phyloP scores from a whole-genome alignment of 2,797 vertebrate species.

The Arnoldichthys spilopterus region DNA sequence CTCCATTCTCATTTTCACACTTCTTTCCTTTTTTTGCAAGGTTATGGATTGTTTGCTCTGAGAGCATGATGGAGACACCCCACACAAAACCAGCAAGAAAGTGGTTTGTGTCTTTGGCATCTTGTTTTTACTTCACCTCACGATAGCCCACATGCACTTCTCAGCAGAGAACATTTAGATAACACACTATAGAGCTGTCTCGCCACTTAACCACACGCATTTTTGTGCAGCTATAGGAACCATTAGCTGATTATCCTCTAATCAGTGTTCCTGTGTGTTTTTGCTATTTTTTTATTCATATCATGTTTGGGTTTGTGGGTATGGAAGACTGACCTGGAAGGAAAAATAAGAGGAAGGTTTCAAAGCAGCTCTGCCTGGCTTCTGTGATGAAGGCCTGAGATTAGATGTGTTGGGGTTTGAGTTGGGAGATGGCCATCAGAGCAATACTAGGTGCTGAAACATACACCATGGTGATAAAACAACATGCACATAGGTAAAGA shows the following conservation, averaged over 20 bases:
- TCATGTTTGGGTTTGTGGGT: conserved; percentile 53
- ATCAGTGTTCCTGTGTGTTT: conserved; percentile 27
- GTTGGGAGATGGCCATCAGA: conserved; percentile 56
- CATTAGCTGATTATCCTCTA: conserved; percentile 29
- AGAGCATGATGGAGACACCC: conserved; percentile 11
- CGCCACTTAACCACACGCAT: background rate
- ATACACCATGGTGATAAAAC: conserved; percentile 25
- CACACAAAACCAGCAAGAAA: conserved; percentile 39
- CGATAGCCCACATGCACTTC: conserved; percentile 8
- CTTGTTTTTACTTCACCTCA: conserved; percentile 22
- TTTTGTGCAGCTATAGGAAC: conserved; percentile 20
- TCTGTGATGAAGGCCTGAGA: conserved; percentile 67
- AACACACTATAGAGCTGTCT: conserved; percentile 6
- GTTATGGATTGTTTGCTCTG: conserved; percentile 34
- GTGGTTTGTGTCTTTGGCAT: conserved; percentile 20
- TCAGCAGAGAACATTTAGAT: conserved; percentile 10
- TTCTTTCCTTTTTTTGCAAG: background rate
- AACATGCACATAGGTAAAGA: conserved; percentile 21
- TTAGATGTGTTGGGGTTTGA: conserved; percentile 52
- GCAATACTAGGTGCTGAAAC: conserved; percentile 38
- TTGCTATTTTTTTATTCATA: conserved; percentile 20
- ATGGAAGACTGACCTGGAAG: conserved; percentile 38
- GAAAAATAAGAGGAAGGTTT: conserved; percentile 58
- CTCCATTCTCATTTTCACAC: background rate
- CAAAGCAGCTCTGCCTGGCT: conserved; percentile 42